These are phyloP conservation scores for Meles meles DNA, from an alignment of 2,113 vertebrate species.

Conservation along the genomic window DNA sequence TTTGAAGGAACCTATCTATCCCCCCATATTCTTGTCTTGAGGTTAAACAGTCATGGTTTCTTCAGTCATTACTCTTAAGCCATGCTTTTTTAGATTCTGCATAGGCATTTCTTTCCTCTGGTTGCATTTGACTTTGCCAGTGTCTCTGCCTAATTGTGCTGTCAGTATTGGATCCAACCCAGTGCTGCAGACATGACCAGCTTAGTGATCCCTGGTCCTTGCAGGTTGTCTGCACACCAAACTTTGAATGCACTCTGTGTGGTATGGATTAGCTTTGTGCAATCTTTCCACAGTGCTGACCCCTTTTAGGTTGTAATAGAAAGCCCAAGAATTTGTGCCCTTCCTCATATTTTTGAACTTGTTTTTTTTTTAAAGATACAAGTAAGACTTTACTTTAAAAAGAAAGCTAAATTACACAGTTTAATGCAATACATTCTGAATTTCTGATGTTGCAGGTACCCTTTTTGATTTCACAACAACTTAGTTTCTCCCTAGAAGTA, in stretches of 20 bases:
- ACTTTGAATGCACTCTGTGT: neutral
- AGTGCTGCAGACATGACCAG: neutral
- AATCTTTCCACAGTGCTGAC: neutral
- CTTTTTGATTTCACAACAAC: neutral
- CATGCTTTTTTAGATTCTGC: neutral
- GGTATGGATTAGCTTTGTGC: neutral
- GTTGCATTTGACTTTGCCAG: neutral
- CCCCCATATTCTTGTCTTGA: conserved; percentile 11
- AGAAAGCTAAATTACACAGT: neutral
- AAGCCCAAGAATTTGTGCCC: conserved; percentile 28
- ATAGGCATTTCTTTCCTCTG: neutral
- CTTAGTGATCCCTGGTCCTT: neutral
- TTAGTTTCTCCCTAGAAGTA: neutral
- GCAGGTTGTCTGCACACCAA: neutral
- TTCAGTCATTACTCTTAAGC: neutral
- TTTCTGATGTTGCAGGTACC: neutral
- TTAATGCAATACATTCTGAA: conserved; percentile 21
- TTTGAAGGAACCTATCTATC: neutral
- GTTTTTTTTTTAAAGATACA: neutral
- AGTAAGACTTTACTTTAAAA: neutral
- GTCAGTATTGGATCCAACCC: neutral
- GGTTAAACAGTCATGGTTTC: neutral
- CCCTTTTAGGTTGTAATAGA: neutral
- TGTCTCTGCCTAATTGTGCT: neutral
- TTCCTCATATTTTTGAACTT: neutral